Evolutionary conservation across 1,140 invertebrate species (phyloP), one percentile per base, ranked within the genome.

Genomic region (Choristoneura fumiferana): DNA sequence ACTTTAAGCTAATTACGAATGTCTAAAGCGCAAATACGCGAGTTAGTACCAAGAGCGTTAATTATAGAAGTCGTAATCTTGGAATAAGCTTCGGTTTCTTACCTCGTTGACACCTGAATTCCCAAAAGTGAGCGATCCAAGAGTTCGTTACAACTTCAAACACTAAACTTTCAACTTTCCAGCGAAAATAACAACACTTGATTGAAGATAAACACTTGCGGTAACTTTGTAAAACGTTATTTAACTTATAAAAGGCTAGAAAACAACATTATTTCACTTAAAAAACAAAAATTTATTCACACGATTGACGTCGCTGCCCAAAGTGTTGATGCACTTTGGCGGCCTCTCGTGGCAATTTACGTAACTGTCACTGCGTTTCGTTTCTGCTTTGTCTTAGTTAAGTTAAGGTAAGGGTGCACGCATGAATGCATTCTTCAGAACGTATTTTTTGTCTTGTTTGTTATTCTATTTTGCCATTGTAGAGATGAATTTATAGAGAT

Each of bases 31-130:
- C 57, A 65, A 64, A 72, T 75, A 69, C 60, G 65, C 56, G 62
- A 58, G 62, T 74, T 70, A 69, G 57, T 54, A 73, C 64, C 63
- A 65, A 69, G 75, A 76, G 66, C 65, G 73, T 77, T 85, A 83
- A 84, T 76, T 82, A 80, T 81, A 85, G 78, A 84, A 81, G 71
- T 79, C 71, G 61, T 79, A 84, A 83, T 88, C 73, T 77, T 76
- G 77, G 68, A 85, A 80, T 83, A 87, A 81, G 87, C 84, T 85
- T 89, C 68, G 69, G 63, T 81, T 87, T 84, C 87, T 89, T 89
- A 89, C 87, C 87, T 89, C 87, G 82, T 88, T 88, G 85, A 87
- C 87, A 89, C 85, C 85, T 88, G 82, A 88, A 88, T 77, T 81
- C 76, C 81, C 71, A 81, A 49, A 49, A 49, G 43, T 49, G 43